Evolutionary conservation across 2,888 invertebrate species (phyloP).

Genomic region (Trimorus sp.): DNA sequence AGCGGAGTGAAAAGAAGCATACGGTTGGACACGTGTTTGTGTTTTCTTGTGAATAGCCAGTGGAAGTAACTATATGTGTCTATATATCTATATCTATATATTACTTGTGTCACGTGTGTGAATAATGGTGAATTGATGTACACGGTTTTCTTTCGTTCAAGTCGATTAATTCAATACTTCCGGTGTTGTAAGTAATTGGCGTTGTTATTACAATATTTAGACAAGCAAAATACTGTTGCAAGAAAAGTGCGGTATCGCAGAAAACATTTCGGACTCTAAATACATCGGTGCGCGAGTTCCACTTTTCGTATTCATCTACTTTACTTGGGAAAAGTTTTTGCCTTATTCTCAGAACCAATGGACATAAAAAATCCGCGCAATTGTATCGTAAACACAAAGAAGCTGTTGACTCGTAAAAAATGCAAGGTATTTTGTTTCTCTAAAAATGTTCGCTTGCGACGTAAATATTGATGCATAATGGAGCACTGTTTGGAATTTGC

Average conservation of each 20-base stretch:
- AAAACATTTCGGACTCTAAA: too few species aligned
- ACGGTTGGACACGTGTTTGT: constrained; percentile 34
- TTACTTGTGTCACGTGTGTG: constrained; percentile 13
- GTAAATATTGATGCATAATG: constrained; percentile 26
- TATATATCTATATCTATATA: constrained; percentile 34
- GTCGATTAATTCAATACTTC: background rate
- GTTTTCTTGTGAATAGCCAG: constrained; percentile 39
- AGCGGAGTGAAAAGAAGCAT: constrained; percentile 47
- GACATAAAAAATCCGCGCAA: too few species aligned
- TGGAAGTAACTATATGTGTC: constrained; percentile 38
- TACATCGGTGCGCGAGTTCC: too few species aligned
- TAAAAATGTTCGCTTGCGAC: constrained; percentile 3
- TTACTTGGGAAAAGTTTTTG: too few species aligned
- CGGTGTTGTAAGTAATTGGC: too few species aligned
- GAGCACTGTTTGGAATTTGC: constrained; percentile 43
- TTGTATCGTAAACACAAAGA: too few species aligned
- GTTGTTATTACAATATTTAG: too few species aligned
- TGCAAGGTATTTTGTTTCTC: background rate
- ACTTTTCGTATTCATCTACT: too few species aligned
- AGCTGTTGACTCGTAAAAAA: background rate
- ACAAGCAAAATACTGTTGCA: too few species aligned
- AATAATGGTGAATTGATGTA: constrained; percentile 1
- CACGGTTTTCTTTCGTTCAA: constrained; percentile 1
- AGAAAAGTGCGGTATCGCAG: too few species aligned
- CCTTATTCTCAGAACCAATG: too few species aligned